Conservation (phyloP, 2,113 vertebrate genomes). For the Willisornis vidua region DNA sequence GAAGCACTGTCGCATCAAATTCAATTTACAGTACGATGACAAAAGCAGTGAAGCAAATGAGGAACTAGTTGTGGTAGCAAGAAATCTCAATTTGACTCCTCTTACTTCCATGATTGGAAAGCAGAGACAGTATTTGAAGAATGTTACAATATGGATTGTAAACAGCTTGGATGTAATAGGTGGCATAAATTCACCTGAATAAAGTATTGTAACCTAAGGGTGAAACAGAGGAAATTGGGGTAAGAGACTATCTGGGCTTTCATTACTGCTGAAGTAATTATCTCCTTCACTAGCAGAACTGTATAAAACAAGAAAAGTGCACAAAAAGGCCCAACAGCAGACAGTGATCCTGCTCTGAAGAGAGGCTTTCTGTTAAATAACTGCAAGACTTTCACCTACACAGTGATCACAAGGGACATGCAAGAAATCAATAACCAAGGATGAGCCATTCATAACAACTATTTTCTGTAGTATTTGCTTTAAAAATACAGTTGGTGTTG, state of each 20-base stretch:
- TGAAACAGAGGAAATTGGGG: not conserved
- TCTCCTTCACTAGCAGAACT: not conserved
- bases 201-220: not conserved
- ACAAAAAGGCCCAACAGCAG: not conserved
- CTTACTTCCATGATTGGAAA: not conserved
- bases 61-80: conserved; percentile 10
- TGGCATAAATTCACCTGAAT: not conserved
- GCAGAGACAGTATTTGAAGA: not conserved
- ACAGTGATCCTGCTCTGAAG: not conserved
- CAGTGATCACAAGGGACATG: not conserved
- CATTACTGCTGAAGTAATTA: not conserved
- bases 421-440: not conserved
- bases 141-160: not conserved
- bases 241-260: not conserved
- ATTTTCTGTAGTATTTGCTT: not conserved
- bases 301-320: not conserved
- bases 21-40: not conserved
- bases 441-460: not conserved
- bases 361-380: not conserved
- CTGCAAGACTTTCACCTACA: not conserved
- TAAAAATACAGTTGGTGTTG: not conserved
- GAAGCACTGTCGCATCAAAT: not conserved
- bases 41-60: not conserved
- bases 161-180: not conserved
- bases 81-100: not conserved